Evolutionary conservation across 2,113 vertebrate species (phyloP).

Genomic region (Atlantisia rogersi): DNA sequence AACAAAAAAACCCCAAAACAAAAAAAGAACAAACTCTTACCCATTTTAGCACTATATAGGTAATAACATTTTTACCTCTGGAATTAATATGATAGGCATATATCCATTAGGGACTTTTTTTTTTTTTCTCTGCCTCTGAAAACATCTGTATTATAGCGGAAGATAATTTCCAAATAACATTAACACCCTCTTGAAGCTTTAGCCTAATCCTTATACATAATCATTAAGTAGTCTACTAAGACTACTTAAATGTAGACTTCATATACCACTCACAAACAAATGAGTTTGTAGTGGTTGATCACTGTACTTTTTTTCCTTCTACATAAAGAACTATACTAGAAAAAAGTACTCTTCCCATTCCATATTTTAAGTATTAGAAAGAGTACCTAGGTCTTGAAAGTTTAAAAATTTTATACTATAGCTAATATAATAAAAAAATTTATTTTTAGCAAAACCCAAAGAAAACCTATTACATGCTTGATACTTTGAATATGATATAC

Average conservation of each 20-base stretch:
- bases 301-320: not conserved
- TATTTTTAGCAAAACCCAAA: not conserved
- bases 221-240: not conserved
- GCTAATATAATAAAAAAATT: not conserved
- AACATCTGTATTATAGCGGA: not conserved
- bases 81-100: not conserved
- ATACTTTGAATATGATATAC: not conserved
- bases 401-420: not conserved
- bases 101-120: not conserved
- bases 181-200: not conserved
- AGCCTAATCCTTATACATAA: not conserved
- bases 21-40: not conserved
- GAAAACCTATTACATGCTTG: not conserved
- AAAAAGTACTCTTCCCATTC: not conserved
- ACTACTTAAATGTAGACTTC: not conserved
- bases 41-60: rapidly evolving
- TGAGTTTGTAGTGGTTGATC: not conserved
- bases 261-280: not conserved
- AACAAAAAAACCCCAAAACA: not conserved
- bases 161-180: not conserved
- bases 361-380: not conserved
- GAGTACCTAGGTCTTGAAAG: not conserved
- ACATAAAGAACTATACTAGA: not conserved
- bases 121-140: not conserved
- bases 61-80: not conserved